These are phyloP conservation scores for Sphaerodactylus townsendi DNA, from an alignment of 2,113 vertebrate genomes.

Conservation along the genomic window DNA sequence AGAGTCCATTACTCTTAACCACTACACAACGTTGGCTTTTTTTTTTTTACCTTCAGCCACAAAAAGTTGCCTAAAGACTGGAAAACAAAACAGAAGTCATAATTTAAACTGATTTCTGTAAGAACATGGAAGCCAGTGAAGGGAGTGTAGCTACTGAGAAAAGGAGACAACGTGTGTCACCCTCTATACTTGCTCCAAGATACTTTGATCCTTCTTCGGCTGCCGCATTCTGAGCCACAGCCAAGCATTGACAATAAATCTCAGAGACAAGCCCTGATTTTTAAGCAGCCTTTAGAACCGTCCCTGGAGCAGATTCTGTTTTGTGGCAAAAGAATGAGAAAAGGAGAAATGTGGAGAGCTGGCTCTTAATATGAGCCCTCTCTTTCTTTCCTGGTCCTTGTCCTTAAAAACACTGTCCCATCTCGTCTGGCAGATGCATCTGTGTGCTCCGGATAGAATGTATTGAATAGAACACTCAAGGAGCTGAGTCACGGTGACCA, in stretches of 20 bases:
- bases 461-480: neutral
- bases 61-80: neutral
- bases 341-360: too few relatives aligned
- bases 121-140: neutral
- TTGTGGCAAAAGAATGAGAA: too few relatives aligned
- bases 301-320: too few relatives aligned
- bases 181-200: neutral
- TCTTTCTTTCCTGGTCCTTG: too few relatives aligned
- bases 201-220: neutral
- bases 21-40: too few relatives aligned
- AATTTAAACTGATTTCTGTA: neutral
- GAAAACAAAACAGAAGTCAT: neutral
- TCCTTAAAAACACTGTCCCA: too few relatives aligned
- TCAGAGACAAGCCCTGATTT: neutral
- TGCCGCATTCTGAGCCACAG: neutral
- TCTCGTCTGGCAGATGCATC: too few relatives aligned
- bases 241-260: neutral
- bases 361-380: too few relatives aligned
- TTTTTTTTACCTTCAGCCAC: too few relatives aligned
- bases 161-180: neutral
- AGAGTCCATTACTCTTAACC: too few relatives aligned
- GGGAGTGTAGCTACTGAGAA: neutral
- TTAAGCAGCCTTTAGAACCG: too few relatives aligned
- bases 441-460: neutral
- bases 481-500: neutral